Percentiles rank a stretch among this genome's conserved stretches.
Conservation (phyloP, 2,888 invertebrate species). For the Patella pellucida region DNA sequence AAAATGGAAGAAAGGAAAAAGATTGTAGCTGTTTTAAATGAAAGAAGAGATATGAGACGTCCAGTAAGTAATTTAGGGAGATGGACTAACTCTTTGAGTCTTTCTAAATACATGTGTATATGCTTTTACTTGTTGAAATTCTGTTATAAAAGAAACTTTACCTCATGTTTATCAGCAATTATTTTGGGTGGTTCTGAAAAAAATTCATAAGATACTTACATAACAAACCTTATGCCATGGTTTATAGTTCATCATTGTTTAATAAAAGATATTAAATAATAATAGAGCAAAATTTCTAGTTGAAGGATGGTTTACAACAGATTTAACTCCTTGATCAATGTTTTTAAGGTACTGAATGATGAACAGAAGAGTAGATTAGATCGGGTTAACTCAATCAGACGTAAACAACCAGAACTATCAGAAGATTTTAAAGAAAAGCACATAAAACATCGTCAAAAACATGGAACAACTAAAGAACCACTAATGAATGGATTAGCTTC, state of each 20-base stretch:
- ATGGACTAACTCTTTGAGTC: no score
- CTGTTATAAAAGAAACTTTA: no score
- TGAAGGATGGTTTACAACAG: no score
- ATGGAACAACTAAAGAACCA: conserved; percentile 63
- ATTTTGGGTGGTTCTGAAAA: no score
- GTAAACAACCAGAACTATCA: conserved; percentile 51
- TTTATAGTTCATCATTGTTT: no score
- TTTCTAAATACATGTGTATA: no score
- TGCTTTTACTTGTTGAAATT: no score
- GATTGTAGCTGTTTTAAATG: conserved; percentile 53
- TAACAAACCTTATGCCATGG: no score
- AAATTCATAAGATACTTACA: no score
- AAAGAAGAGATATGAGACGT: conserved; percentile 56
- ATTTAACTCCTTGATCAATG: background rate
- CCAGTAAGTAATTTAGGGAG: conserved; percentile 41
- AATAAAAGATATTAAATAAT: no score
- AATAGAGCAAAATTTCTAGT: no score
- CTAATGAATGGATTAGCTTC: conserved; percentile 72
- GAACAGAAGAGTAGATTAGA: conserved; percentile 63
- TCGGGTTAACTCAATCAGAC: conserved; percentile 46
- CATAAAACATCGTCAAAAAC: conserved; percentile 57
- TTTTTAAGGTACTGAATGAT: conserved; percentile 50
- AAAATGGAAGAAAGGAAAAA: conserved; percentile 51
- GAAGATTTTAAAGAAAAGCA: conserved; percentile 57
- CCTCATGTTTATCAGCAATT: no score